These are phyloP conservation scores for Virgularia gustaviana DNA, from an alignment of 92 coral and sea anemone genomes.

Conservation along the genomic window DNA sequence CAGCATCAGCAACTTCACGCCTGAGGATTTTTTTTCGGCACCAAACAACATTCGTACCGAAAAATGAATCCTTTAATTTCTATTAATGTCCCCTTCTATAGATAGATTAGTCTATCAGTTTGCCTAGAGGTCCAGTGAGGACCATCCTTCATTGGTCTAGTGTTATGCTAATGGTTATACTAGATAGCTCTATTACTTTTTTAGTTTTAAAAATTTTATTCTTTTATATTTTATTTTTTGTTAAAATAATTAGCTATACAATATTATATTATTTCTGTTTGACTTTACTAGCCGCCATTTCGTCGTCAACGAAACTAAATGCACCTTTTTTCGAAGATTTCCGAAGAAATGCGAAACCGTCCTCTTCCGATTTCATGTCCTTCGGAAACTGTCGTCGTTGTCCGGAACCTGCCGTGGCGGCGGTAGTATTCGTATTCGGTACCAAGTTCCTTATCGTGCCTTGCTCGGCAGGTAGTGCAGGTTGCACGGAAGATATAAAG, in stretches of 20 bases:
- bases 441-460: no score
- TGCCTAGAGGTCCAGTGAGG: no score
- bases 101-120: no score
- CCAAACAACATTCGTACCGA: not conserved
- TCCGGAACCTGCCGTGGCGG: not conserved
- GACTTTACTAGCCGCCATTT: conserved; percentile 79
- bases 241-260: not conserved
- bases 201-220: no score
- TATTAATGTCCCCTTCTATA: not conserved
- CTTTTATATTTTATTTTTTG: no score
- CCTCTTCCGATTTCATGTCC: conserved; percentile 31
- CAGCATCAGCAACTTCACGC: not conserved
- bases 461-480: no score
- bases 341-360: conserved; percentile 70
- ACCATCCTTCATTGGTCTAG: no score
- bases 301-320: conserved; percentile 88
- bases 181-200: no score
- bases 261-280: not conserved
- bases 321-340: conserved; percentile 72
- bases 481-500: no score
- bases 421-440: not conserved
- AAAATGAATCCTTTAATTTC: not conserved
- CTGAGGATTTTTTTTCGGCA: not conserved
- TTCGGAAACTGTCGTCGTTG: conserved; percentile 38
- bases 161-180: no score